Evolutionary conservation across 2,888 invertebrate species (phyloP).

Genomic region (Polydrusus cervinus): DNA sequence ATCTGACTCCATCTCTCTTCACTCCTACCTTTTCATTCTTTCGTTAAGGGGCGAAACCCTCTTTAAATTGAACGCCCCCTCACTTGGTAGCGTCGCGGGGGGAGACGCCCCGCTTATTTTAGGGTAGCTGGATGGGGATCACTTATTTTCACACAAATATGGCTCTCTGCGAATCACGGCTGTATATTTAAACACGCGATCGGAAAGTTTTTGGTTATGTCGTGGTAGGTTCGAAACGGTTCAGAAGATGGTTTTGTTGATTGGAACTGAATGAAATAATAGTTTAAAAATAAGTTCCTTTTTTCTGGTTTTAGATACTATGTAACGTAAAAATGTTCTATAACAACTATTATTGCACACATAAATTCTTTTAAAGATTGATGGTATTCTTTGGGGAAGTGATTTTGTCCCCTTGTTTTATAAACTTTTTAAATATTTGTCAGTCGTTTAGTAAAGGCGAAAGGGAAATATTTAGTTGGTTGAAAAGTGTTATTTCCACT

Average conservation of each 20-base stretch:
- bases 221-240: constrained; percentile 3
- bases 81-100: constrained; percentile 26
- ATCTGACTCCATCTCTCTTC: not conserved
- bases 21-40: constrained; percentile 36
- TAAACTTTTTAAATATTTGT: too few relatives aligned
- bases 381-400: too few relatives aligned
- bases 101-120: constrained; percentile 59
- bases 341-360: too few relatives aligned
- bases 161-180: constrained; percentile 69
- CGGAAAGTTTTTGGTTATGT: constrained; percentile 42
- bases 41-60: constrained; percentile 54
- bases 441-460: too few relatives aligned
- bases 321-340: too few relatives aligned
- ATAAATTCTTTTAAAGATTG: too few relatives aligned
- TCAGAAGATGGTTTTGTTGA: not conserved
- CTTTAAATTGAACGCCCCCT: constrained; percentile 8
- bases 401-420: too few relatives aligned
- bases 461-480: too few relatives aligned
- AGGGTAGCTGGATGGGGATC: constrained; percentile 74
- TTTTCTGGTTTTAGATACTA: too few relatives aligned
- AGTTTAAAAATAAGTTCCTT: too few relatives aligned
- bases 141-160: constrained; percentile 68
- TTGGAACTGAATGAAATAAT: too few relatives aligned
- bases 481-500: too few relatives aligned
- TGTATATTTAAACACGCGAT: constrained; percentile 66